A percentile compares a stretch with the other conserved stretches of the same genome.
Conservation (phyloP, 2,113 vertebrate genomes). For the Alectura lathami region DNA sequence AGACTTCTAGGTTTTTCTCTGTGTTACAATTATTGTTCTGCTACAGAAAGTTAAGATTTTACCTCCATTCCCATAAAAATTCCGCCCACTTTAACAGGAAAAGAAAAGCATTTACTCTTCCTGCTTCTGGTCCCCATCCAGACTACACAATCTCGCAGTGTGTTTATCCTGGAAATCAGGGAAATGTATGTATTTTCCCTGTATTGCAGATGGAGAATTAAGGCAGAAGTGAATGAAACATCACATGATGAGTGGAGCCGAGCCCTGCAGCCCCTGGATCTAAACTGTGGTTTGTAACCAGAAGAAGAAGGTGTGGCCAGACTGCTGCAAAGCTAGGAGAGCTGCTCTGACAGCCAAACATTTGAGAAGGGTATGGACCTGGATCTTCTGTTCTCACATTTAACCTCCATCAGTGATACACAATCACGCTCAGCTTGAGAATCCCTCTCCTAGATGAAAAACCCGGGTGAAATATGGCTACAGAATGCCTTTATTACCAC, state of each 20-base stretch:
- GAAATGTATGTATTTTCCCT: background rate
- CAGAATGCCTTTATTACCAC: background rate
- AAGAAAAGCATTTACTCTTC: background rate
- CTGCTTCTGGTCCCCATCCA: background rate
- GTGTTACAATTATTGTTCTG: background rate
- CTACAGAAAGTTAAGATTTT: background rate
- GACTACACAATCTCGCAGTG: background rate
- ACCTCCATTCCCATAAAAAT: background rate
- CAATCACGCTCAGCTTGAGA: background rate
- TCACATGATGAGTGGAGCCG: rapidly evolving
- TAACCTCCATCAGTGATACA: background rate
- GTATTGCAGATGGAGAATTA: background rate
- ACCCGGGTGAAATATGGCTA: background rate
- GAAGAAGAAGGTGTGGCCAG: background rate
- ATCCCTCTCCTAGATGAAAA: background rate
- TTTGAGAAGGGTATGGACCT: no score
- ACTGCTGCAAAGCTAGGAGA: background rate
- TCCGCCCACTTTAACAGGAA: background rate
- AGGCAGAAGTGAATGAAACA: background rate
- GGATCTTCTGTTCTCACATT: background rate
- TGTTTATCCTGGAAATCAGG: background rate
- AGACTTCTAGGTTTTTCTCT: background rate
- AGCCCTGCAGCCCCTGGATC: background rate
- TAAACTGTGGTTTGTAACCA: background rate
- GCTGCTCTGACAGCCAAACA: background rate